Evolutionary conservation across 2,113 vertebrate genomes (phyloP).

Genomic region (Urocitellus parryii): DNA sequence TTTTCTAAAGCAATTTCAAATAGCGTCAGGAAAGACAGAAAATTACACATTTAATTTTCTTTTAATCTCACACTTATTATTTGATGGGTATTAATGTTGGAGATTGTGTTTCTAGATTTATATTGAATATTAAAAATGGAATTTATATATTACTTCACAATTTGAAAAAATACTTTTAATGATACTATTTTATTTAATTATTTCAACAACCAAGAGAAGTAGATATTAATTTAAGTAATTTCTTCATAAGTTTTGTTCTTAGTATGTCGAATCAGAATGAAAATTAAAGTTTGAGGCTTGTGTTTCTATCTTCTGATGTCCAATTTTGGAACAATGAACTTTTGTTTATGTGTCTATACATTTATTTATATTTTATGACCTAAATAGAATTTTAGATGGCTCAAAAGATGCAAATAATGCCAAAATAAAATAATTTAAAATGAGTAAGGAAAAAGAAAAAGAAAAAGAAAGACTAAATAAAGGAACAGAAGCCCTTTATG

Average conservation of each 20-base stretch:
- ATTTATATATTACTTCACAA: not conserved
- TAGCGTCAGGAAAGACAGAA: conserved; percentile 15
- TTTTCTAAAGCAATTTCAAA: conserved; percentile 41
- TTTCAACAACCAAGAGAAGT: not conserved
- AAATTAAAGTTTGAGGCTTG: conserved; percentile 1
- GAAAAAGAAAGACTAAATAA: conserved; percentile 1
- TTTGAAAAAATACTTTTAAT: conserved; percentile 29
- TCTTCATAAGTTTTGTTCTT: not conserved
- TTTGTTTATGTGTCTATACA: not conserved
- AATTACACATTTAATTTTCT: not conserved
- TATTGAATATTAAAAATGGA: not conserved
- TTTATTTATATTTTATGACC: not conserved
- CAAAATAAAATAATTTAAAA: conserved; percentile 31
- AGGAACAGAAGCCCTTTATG: not conserved
- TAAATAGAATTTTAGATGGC: not conserved
- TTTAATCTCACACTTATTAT: not conserved
- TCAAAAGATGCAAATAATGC: conserved; percentile 18
- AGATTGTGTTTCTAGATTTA: conserved; percentile 36
- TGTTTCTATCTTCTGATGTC: not conserved
- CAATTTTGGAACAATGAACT: not conserved
- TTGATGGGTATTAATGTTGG: not conserved
- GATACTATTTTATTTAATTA: conserved; percentile 26
- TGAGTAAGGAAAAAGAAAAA: not conserved
- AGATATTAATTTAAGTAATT: conserved; percentile 8
- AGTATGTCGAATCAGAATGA: not conserved